These are phyloP conservation scores for Campoletis sonorensis DNA, from an alignment of 1,140 invertebrate species.

Conservation along the genomic window DNA sequence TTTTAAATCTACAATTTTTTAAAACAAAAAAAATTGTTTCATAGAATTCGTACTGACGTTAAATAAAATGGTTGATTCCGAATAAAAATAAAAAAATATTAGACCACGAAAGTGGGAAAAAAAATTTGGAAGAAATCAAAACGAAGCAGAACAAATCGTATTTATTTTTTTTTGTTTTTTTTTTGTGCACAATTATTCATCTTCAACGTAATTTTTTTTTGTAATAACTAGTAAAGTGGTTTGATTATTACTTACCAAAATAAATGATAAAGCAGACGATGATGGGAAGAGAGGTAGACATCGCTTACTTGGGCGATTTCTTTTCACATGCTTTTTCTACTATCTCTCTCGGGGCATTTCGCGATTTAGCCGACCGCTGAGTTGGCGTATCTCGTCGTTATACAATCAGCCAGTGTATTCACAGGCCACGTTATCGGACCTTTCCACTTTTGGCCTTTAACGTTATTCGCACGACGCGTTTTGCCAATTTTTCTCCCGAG, in stretches of 20 bases:
- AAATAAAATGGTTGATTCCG: no score
- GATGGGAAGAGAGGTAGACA: conserved; percentile 69
- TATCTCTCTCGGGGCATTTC: conserved; percentile 59
- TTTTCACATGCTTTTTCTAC: conserved; percentile 63
- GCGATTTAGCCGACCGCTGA: conserved; percentile 44
- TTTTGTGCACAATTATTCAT: no score
- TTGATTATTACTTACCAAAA: conserved; percentile 70
- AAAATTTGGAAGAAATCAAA: neutral
- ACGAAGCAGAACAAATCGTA: no score
- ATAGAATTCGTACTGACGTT: no score
- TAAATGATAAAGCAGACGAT: conserved; percentile 70
- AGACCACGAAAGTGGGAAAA: neutral
- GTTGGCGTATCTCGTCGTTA: neutral
- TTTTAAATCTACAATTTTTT: no score
- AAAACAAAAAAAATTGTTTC: no score
- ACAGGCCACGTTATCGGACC: neutral
- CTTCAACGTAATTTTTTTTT: no score
- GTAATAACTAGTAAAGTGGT: neutral
- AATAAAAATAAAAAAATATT: no score
- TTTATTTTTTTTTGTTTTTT: no score
- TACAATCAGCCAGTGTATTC: neutral
- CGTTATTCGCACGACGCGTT: conserved; percentile 5
- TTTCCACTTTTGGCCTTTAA: conserved; percentile 29
- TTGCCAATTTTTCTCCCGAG: conserved; percentile 23
- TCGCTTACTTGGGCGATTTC: conserved; percentile 64